phyloP scores from a whole-genome alignment of 2,888 invertebrate genomes.

The Xestia ashworthii region DNA sequence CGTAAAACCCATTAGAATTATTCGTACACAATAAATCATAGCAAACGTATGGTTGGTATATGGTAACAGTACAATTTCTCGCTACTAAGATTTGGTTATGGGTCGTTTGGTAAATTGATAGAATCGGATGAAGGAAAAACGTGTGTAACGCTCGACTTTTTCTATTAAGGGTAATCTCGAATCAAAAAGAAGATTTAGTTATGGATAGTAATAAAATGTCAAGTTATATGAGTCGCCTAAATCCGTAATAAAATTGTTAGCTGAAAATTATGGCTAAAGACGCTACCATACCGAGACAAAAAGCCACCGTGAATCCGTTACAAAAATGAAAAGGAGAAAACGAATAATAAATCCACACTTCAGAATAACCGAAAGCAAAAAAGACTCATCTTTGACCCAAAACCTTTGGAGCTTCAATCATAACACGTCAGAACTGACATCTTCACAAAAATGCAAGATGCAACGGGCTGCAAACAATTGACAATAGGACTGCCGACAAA shows the following conservation, averaged over 20 bases:
- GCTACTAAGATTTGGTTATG: conserved; percentile 78
- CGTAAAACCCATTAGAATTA: conserved; percentile 83
- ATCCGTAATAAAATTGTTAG: conserved; percentile 24
- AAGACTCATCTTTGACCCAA: conserved; percentile 39
- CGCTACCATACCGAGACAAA: background rate
- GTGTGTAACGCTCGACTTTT: conserved; percentile 45
- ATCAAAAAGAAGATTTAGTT: conserved; percentile 38
- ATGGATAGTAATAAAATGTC: conserved; percentile 50
- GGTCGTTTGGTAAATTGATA: conserved; percentile 76
- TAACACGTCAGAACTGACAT: conserved; percentile 65
- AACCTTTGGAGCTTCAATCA: conserved; percentile 56
- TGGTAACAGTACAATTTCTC: conserved; percentile 74
- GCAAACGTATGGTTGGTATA: conserved; percentile 62
- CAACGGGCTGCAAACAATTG: conserved; percentile 67
- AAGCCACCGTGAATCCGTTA: conserved; percentile 8
- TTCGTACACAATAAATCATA: conserved; percentile 72
- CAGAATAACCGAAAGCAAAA: conserved; percentile 14
- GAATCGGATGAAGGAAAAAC: conserved; percentile 63
- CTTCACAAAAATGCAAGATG: conserved; percentile 70
- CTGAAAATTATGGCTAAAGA: conserved; percentile 18
- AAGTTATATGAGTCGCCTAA: conserved; percentile 22
- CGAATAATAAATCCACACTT: conserved; percentile 36
- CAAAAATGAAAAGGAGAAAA: conserved; percentile 7
- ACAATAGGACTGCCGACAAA: conserved; percentile 74
- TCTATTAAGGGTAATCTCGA: conserved; percentile 23